phyloP scores from a whole-genome alignment of 2,113 vertebrate species.

The Corvus hawaiiensis region DNA sequence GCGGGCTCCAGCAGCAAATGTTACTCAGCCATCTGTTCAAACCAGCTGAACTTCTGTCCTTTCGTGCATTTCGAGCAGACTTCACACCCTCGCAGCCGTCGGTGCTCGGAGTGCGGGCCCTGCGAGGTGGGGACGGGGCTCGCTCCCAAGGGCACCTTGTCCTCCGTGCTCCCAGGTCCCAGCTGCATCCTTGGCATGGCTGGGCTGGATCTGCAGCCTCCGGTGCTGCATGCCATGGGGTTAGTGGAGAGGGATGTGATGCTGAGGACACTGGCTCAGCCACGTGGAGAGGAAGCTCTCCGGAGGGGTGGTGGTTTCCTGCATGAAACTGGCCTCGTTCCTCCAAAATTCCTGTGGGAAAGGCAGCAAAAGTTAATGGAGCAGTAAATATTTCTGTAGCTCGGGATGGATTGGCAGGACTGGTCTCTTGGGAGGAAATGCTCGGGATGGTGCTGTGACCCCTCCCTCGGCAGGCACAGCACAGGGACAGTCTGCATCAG shows the following conservation, averaged over 20 bases:
- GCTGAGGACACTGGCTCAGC: background rate
- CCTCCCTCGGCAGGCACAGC: rapidly evolving
- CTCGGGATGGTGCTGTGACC: background rate
- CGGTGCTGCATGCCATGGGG: rapidly evolving
- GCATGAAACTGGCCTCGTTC: rapidly evolving
- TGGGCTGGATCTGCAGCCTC: background rate
- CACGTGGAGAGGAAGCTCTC: background rate
- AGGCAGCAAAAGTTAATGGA: rapidly evolving
- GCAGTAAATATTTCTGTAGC: rapidly evolving
- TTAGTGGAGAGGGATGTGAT: rapidly evolving
- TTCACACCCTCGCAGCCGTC: background rate
- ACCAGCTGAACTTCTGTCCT: background rate
- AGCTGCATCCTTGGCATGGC: rapidly evolving
- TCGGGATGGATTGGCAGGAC: rapidly evolving
- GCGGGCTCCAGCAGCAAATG: background rate
- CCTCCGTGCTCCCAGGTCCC: rapidly evolving
- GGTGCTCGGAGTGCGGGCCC: rapidly evolving
- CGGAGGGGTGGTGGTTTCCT: background rate
- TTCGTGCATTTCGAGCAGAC: rapidly evolving
- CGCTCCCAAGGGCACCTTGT: rapidly evolving
- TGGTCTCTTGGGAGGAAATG: rapidly evolving
- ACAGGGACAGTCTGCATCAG: rapidly evolving
- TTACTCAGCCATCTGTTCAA: background rate
- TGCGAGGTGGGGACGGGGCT: rapidly evolving
- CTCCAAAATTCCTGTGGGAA: background rate